Evolutionary conservation across 2,797 vertebrate species (phyloP).

Genomic region (Pipistrellus pipistrellus): DNA sequence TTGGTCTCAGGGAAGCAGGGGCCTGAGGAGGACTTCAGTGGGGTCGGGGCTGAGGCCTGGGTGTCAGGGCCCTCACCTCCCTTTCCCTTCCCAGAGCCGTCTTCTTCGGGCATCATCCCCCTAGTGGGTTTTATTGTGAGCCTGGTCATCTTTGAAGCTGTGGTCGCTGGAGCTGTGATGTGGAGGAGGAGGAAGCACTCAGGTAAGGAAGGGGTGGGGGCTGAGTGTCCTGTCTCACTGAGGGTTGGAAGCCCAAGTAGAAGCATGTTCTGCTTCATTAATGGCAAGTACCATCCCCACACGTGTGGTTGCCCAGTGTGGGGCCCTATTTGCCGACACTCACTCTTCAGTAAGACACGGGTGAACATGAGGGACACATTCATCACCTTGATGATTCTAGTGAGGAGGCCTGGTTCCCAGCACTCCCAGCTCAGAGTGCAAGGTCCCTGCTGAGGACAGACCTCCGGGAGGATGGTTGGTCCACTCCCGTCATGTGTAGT

Average conservation of each 20-base stretch:
- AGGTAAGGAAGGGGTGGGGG: neutral
- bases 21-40: neutral
- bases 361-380: neutral
- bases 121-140: fast-evolving
- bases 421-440: neutral
- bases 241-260: neutral
- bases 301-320: neutral
- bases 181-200: neutral
- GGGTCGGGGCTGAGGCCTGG: neutral
- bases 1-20: too few species aligned
- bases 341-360: neutral
- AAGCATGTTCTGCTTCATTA: neutral
- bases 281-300: neutral
- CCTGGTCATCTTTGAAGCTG: neutral
- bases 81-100: neutral
- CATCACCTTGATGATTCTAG: neutral
- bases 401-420: neutral
- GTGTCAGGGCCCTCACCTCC: neutral
- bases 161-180: neutral
- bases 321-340: neutral
- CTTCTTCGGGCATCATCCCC: neutral
- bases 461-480: neutral
- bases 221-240: neutral
- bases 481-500: neutral
- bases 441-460: neutral